Conservation (phyloP, 2,888 invertebrate species). For the Aleiodes alternator region DNA sequence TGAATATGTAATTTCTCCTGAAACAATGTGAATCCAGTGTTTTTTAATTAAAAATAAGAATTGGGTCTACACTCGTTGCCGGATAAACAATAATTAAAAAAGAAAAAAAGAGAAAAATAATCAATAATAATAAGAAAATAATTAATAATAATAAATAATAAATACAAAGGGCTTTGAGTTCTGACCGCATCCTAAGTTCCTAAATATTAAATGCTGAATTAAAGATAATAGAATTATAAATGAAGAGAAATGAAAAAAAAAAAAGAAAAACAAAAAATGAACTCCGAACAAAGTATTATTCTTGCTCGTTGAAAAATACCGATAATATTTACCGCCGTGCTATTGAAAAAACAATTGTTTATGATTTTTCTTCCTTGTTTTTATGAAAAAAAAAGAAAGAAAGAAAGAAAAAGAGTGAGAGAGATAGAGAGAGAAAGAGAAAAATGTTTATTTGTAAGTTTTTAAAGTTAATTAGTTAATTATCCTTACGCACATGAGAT, state of each 20-base stretch:
- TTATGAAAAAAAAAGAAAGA: constrained; percentile 8
- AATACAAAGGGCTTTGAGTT: constrained; percentile 29
- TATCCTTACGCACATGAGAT: constrained; percentile 55
- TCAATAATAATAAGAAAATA: constrained; percentile 30
- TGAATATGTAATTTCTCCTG: background rate
- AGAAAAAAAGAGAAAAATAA: constrained; percentile 4
- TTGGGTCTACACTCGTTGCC: constrained; percentile 33
- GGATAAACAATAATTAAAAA: constrained; percentile 8
- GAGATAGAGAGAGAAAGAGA: constrained; percentile 48
- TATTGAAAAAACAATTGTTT: constrained; percentile 35
- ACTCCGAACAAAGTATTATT: constrained; percentile 43
- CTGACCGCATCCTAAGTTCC: constrained; percentile 71
- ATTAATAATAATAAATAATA: constrained; percentile 31
- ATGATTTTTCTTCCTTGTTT: constrained; percentile 34
- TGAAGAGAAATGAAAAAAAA: constrained; percentile 34
- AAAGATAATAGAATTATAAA: constrained; percentile 44
- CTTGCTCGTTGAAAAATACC: constrained; percentile 43
- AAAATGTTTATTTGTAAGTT: constrained; percentile 35
- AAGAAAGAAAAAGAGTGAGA: constrained; percentile 48
- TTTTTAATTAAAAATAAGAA: constrained; percentile 31
- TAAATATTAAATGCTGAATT: constrained; percentile 64
- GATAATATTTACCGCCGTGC: constrained; percentile 45
- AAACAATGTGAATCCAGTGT: constrained; percentile 30
- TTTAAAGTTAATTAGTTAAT: constrained; percentile 46
- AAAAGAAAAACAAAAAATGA: constrained; percentile 32